phyloP scores from a whole-genome alignment of 2,888 invertebrate genomes.

The Philonicus albiceps region DNA sequence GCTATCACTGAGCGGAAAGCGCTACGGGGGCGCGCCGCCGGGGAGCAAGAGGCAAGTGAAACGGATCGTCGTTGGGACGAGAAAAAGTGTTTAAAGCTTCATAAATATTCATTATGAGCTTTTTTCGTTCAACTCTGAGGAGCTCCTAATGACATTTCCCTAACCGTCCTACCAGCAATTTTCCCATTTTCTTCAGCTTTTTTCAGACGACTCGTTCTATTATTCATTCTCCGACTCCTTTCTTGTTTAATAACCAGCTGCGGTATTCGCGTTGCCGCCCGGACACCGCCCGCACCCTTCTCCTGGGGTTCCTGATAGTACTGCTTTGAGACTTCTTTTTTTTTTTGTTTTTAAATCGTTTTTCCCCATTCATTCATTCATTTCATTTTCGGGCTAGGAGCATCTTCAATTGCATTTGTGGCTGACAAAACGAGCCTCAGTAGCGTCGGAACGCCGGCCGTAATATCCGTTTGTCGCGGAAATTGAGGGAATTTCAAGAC shows the following conservation, averaged over 20 bases:
- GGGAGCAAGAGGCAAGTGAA: not conserved
- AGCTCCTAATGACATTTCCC: slow-evolving; percentile 39
- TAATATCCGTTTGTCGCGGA: slow-evolving; percentile 34
- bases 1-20: not conserved
- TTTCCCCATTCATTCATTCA: slow-evolving; percentile 29
- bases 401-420: slow-evolving; percentile 39
- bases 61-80: not conserved
- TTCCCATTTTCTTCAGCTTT: slow-evolving; percentile 36
- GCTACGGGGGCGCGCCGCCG: not conserved
- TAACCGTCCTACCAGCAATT: slow-evolving; percentile 38
- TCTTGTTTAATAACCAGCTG: slow-evolving; percentile 37
- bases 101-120: slow-evolving; percentile 40
- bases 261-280: not conserved
- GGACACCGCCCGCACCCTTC: not conserved
- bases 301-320: not conserved
- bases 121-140: slow-evolving; percentile 28
- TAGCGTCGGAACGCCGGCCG: not conserved
- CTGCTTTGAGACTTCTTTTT: slow-evolving; percentile 33
- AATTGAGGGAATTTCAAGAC: slow-evolving; percentile 30
- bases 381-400: slow-evolving; percentile 10
- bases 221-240: slow-evolving; percentile 38
- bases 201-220: slow-evolving; percentile 32
- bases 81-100: slow-evolving; percentile 39
- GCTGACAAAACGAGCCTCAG: slow-evolving; percentile 19
- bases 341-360: slow-evolving; percentile 35